Percentiles rank a stretch among this genome's conserved stretches.
phyloP scores from a whole-genome alignment of 2,888 invertebrate species.

The Rotaria socialis region DNA sequence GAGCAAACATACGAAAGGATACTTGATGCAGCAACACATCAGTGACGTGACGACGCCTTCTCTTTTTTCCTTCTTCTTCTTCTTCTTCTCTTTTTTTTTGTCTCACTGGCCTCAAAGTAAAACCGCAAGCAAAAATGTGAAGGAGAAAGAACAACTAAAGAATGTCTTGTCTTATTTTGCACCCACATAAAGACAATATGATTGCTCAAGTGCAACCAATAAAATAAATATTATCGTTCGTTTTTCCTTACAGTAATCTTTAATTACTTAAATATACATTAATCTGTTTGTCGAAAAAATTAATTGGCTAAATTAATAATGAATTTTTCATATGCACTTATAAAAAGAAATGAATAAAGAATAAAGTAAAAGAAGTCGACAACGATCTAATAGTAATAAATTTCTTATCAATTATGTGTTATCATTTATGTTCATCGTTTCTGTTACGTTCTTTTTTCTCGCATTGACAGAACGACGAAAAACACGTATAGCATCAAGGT shows the following conservation, averaged over 20 bases:
- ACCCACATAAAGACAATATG: background rate
- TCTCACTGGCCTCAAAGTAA: background rate
- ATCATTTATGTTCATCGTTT: no score
- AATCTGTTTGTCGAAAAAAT: background rate
- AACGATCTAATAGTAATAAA: background rate
- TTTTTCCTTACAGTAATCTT: background rate
- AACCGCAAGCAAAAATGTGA: constrained; percentile 4
- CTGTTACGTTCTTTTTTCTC: no score
- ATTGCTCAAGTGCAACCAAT: background rate
- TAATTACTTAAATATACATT: background rate
- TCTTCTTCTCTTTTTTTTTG: background rate
- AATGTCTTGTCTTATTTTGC: background rate
- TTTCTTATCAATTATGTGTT: background rate
- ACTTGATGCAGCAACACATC: background rate
- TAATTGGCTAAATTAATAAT: no score
- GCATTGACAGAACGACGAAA: no score
- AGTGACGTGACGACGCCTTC: background rate
- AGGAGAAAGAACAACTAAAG: background rate
- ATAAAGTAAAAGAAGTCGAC: background rate
- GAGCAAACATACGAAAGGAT: background rate
- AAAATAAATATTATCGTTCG: background rate
- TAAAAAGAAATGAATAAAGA: background rate
- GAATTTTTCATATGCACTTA: background rate
- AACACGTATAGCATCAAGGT: background rate
- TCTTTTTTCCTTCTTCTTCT: background rate